Percentiles rank a stretch among this genome's conserved stretches.
These are phyloP conservation scores for Hirtodrosophila confusa DNA, from an alignment of 2,888 invertebrate genomes.

Conservation along the genomic window DNA sequence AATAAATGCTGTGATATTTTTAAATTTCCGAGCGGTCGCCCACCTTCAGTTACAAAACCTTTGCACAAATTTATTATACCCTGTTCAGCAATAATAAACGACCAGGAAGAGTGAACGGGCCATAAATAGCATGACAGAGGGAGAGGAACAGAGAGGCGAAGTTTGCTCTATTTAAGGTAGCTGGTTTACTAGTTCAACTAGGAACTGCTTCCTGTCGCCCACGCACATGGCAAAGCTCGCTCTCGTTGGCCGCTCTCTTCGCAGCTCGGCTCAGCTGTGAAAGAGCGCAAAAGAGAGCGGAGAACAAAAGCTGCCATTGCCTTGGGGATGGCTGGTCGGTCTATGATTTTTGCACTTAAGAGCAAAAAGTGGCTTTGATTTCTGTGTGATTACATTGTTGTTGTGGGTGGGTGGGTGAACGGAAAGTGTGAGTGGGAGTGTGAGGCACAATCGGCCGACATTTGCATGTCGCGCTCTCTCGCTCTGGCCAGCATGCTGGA, in stretches of 20 bases:
- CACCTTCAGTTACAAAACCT: slow-evolving; percentile 4
- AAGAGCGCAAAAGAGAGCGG: slow-evolving; percentile 28
- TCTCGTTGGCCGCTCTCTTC: slow-evolving; percentile 16
- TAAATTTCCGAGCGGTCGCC: no score
- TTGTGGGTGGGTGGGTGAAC: slow-evolving; percentile 6
- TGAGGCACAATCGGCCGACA: slow-evolving; percentile 47
- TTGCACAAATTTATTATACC: slow-evolving; percentile 22
- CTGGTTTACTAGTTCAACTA: slow-evolving; percentile 74
- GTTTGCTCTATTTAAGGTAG: slow-evolving; percentile 68
- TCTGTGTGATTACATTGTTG: slow-evolving; percentile 38
- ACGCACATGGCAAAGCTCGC: slow-evolving; percentile 38
- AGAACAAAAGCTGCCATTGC: slow-evolving; percentile 16
- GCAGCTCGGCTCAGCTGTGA: slow-evolving; percentile 1
- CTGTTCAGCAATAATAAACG: slow-evolving; percentile 34
- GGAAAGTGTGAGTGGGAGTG: slow-evolving; percentile 19
- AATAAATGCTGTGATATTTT: no score
- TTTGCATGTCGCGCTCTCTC: slow-evolving; percentile 61
- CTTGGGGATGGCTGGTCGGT: slow-evolving; percentile 51
- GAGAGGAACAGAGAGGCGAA: slow-evolving; percentile 24
- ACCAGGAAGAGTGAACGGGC: slow-evolving; percentile 24
- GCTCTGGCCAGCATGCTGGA: slow-evolving; percentile 38
- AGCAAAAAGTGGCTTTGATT: slow-evolving; percentile 72
- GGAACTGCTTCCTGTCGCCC: slow-evolving; percentile 61
- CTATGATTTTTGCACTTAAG: slow-evolving; percentile 71
- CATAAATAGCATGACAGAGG: slow-evolving; percentile 7